Evolutionary conservation across 2,888 invertebrate species (phyloP), one percentile per base, ranked within the genome.

Genomic region (Leptinotarsa haldemani): DNA sequence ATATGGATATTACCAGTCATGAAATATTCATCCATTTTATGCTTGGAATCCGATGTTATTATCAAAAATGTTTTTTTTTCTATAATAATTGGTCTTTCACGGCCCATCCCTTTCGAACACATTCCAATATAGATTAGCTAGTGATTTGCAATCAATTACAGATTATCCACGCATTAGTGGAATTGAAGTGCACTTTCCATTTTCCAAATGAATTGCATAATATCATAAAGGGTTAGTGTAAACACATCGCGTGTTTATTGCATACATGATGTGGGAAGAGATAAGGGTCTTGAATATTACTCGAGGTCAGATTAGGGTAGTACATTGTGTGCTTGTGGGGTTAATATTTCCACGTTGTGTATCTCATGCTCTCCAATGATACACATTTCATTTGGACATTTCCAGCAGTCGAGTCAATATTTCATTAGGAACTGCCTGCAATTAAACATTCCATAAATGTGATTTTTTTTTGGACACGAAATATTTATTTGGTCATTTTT

Each of bases 281-380:
- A 82, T 82, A 82, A 81, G 78, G 78, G 78, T 76, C 77, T 82
- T 80, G 80, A 80, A 82, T 81, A 81, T 81, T 81, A 81, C 79
- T 78, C 78, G 80, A 82, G 82, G 82, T 82, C 82, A 78, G 81
- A 82, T 82, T 82, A 83, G 81, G 81, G 82, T 78, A 77, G 77
- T 74, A 75, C 73, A 77, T 63, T 72, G 74, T 73, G 67, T 64
- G 56, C 52, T 68, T 48, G 20, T 68, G 67, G 70, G 67, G 70
- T 69, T 67, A 50, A 74, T 67, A 74, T 74, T 74, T 74, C 30
- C 74, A 69, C 58, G 70, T 70, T 74, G 70, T 58, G 66, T 70
- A 66, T 61, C 61, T n/a, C 30, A 61, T 61, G 40, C 12, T 58
- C 58, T 4, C 20, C 58, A 58, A 58, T 58, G 15, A 58, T 58